Evolutionary conservation across 2,888 invertebrate species (phyloP).

Genomic region (Drosophila robusta): DNA sequence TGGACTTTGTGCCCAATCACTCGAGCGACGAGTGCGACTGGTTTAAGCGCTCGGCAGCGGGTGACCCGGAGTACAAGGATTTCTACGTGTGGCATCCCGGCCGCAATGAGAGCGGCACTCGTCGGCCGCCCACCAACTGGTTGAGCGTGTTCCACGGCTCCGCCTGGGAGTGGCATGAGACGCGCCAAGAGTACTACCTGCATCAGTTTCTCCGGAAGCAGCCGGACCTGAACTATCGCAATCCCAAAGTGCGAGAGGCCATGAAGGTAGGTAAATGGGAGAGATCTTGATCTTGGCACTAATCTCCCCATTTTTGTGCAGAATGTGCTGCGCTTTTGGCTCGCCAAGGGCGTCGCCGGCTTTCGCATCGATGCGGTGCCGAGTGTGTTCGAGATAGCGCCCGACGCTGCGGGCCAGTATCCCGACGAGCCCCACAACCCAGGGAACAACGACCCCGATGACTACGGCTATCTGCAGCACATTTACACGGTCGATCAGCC

Average conservation of each 20-base stretch:
- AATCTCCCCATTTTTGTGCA: conserved; percentile 16
- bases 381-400: conserved; percentile 73
- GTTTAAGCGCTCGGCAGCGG: conserved; percentile 91
- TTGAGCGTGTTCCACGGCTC: conserved; percentile 84
- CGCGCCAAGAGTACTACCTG: conserved; percentile 87
- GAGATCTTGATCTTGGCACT: not conserved
- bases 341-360: conserved; percentile 92
- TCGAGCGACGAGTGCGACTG: conserved; percentile 93
- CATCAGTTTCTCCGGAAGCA: conserved; percentile 88
- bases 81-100: conserved; percentile 92
- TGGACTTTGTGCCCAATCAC: conserved; percentile 91
- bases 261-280: conserved; percentile 81
- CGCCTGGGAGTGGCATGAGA: conserved; percentile 90
- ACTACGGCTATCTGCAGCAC: conserved; percentile 87
- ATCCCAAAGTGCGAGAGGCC: conserved; percentile 84
- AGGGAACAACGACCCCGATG: conserved; percentile 85
- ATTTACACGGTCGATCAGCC: conserved; percentile 88
- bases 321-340: conserved; percentile 90
- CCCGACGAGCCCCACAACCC: conserved; percentile 86
- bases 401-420: conserved; percentile 70
- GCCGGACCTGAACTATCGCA: conserved; percentile 89
- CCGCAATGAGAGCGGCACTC: conserved; percentile 62
- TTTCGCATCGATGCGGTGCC: conserved; percentile 90
- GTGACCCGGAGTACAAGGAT: conserved; percentile 88
- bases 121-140: conserved; percentile 91